Conservation (phyloP, 2,888 invertebrate species). For the Orthonychiurus folsomi region DNA sequence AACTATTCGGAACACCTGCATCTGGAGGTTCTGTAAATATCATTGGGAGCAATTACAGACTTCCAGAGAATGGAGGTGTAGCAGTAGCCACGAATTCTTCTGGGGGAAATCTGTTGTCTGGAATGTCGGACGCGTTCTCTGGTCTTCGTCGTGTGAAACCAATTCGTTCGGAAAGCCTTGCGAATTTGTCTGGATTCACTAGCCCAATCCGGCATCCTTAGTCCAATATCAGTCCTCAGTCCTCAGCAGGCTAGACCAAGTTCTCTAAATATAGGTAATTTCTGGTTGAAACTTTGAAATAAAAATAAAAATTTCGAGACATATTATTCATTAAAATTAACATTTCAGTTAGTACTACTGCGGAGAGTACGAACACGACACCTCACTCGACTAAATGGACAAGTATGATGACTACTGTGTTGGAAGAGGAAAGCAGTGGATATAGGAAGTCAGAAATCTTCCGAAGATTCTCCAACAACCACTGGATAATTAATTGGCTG, state of each 20-base stretch:
- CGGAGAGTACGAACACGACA: constrained; percentile 15
- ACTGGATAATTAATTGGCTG: not conserved
- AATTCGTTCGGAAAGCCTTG: constrained; percentile 38
- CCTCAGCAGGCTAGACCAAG: constrained; percentile 36
- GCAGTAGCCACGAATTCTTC: constrained; percentile 11
- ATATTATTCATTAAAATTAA: not conserved
- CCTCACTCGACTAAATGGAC: constrained; percentile 39
- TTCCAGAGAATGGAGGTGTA: constrained; percentile 21
- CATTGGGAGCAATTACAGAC: constrained; percentile 19
- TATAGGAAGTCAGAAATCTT: constrained; percentile 39
- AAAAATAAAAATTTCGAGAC: not conserved
- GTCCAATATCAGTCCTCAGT: constrained; percentile 19
- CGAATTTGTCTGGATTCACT: constrained; percentile 37
- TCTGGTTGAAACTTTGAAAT: not conserved
- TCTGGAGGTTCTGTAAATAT: constrained; percentile 20
- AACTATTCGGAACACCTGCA: constrained; percentile 44
- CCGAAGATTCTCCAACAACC: not conserved
- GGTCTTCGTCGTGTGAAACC: not conserved
- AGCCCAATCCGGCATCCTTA: constrained; percentile 30
- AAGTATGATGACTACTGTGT: constrained; percentile 38
- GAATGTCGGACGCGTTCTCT: constrained; percentile 1
- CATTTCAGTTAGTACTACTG: not conserved
- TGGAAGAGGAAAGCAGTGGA: constrained; percentile 40
- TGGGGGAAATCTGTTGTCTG: not conserved
- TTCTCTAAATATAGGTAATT: constrained; percentile 37